Percentiles rank a stretch among this genome's conserved stretches.
Conservation (phyloP, 2,797 vertebrate genomes). For the Anguilla pacifica region DNA sequence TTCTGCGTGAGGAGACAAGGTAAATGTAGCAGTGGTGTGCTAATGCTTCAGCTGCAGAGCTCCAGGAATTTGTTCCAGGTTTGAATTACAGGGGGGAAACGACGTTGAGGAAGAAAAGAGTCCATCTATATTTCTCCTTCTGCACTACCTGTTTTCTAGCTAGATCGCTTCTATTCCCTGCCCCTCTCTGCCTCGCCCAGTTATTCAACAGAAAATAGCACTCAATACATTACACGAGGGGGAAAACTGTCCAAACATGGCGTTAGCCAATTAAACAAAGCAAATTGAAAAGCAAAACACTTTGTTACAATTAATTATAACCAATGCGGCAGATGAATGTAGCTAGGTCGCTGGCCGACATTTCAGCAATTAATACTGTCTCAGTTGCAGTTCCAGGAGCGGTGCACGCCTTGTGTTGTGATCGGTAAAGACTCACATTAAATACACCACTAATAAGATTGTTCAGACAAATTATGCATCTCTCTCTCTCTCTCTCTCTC, state of each 20-base stretch:
- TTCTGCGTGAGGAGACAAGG: neutral
- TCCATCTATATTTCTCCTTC: neutral
- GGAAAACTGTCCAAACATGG: neutral
- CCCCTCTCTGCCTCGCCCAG: neutral
- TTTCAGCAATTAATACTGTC: neutral
- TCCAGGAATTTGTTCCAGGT: neutral
- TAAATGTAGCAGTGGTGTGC: neutral
- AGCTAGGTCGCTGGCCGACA: conserved; percentile 6
- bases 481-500: conserved; percentile 22
- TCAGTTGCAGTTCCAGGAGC: neutral
- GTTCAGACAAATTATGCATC: neutral
- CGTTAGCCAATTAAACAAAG: neutral
- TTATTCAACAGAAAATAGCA: neutral
- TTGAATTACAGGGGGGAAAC: neutral
- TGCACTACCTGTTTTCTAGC: neutral
- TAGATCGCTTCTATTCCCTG: neutral
- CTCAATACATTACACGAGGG: neutral
- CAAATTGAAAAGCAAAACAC: neutral
- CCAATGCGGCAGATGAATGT: neutral
- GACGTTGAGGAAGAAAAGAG: neutral
- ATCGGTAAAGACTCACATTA: neutral
- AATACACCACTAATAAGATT: neutral
- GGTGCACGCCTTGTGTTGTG: neutral
- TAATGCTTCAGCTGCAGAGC: neutral
- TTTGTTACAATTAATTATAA: neutral